Base-by-base conservation (phyloP, 2,113 vertebrate species). In the Lepus americanus region DNA sequence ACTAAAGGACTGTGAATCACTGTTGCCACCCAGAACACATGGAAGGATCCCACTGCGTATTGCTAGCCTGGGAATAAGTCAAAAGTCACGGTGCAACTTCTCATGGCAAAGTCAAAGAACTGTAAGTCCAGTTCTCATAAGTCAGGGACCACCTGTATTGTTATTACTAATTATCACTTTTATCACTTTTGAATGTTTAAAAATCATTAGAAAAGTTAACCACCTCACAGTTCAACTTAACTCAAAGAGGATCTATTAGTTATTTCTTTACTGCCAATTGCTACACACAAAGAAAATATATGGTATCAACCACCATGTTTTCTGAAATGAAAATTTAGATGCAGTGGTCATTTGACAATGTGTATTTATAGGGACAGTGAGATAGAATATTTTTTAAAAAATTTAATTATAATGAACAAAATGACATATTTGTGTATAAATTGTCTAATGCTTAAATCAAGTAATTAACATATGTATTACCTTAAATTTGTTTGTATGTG, bases 191-290 rank as follows among this genome's bases (percentile, higher is more conserved):
- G n/a, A 51, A 72, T 69, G 74, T 11, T 94, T 89, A 83, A 51
- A 59, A 31, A 83, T 77, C 92, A 33, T 36, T 86, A n/a, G 6
- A 13, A 94, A 61, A 93, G n/a, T 25, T 27, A 88, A 3, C 66
- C 76, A 16, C 59, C 33, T 95, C 44, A 27, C 39, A 93, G 2
- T 36, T 93, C 66, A 87, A 25, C 78, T 89, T 89, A 92, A 84
- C 20, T 80, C 33, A 90, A 64, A 87, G 84, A 44, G 44, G 25
- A 84, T 55, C 33, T 1, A 6, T 61, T 76, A 80, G 70, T 81
- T 44, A 92, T 79, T 67, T 90, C 25, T 79, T 67, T 95, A 23
- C 27, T 33, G 83, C 29, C 14, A 94, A 12, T 73, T 94, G 27
- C 69, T 23, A 53, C 49, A 69, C 27, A 72, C 31, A 53, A 9